Conservation (phyloP, 2,888 invertebrate species). For the Anticlea derivata region DNA sequence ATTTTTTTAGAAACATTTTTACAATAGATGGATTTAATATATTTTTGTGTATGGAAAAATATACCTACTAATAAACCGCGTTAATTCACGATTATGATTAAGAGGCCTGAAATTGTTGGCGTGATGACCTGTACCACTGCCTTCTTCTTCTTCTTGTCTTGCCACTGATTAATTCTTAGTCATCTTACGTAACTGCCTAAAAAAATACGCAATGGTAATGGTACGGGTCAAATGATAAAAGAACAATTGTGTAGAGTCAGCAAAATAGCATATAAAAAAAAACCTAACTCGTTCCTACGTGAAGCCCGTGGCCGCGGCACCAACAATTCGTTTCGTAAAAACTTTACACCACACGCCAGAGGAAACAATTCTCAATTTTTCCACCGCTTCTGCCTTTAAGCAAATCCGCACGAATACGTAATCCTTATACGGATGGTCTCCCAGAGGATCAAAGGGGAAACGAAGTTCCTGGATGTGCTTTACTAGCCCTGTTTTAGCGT, state of each 20-base stretch:
- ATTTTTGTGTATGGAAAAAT: neutral
- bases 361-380: constrained; percentile 76
- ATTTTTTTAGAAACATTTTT: constrained; percentile 32
- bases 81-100: too few relatives aligned
- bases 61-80: neutral
- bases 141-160: too few relatives aligned
- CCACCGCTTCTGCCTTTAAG: constrained; percentile 67
- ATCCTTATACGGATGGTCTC: constrained; percentile 70
- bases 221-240: too few relatives aligned
- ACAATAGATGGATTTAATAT: constrained; percentile 1
- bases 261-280: neutral
- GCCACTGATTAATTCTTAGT: too few relatives aligned
- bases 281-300: constrained; percentile 10
- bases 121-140: too few relatives aligned
- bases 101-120: too few relatives aligned
- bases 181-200: too few relatives aligned
- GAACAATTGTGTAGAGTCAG: neutral
- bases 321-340: constrained; percentile 58
- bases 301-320: neutral
- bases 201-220: too few relatives aligned
- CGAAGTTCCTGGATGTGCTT: constrained; percentile 52
- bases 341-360: constrained; percentile 63
- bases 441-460: constrained; percentile 58
- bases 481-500: constrained; percentile 21
- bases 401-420: constrained; percentile 75